These are phyloP conservation scores for Philereme vetulata DNA, from an alignment of 2,888 invertebrate genomes.

Conservation along the genomic window DNA sequence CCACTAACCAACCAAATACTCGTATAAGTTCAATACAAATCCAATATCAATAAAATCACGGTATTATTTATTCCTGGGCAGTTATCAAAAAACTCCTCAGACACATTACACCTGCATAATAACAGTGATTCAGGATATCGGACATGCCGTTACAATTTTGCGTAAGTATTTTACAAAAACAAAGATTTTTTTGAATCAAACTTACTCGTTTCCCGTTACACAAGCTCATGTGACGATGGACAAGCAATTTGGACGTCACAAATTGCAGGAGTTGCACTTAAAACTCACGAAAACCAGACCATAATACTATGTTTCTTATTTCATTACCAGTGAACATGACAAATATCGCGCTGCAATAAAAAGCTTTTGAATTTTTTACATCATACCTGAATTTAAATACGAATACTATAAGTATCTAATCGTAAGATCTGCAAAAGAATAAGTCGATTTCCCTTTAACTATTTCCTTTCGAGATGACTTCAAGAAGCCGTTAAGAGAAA, in stretches of 20 bases:
- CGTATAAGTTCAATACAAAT: no score
- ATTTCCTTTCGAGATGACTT: constrained; percentile 1
- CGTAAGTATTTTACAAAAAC: constrained; percentile 11
- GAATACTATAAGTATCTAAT: no score
- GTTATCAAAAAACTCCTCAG: neutral
- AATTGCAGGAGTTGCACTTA: constrained; percentile 37
- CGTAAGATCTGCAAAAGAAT: neutral
- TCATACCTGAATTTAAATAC: no score
- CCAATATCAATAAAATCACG: no score
- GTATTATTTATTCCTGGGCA: neutral
- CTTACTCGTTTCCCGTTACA: constrained; percentile 43
- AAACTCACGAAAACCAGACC: constrained; percentile 39
- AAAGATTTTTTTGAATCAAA: constrained; percentile 23
- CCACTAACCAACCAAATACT: no score
- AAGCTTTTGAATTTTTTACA: constrained; percentile 16
- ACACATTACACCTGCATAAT: constrained; percentile 9
- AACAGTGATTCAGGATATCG: constrained; percentile 14
- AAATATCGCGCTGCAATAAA: constrained; percentile 36
- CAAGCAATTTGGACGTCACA: constrained; percentile 35
- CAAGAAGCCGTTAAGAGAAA: constrained; percentile 7
- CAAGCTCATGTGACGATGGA: constrained; percentile 33
- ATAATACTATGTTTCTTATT: constrained; percentile 42
- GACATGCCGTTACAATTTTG: constrained; percentile 1
- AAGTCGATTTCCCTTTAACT: neutral
- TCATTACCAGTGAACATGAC: constrained; percentile 43